These are phyloP conservation scores for Notocelia uddmanniana DNA, from an alignment of 2,888 invertebrate genomes.

Conservation along the genomic window DNA sequence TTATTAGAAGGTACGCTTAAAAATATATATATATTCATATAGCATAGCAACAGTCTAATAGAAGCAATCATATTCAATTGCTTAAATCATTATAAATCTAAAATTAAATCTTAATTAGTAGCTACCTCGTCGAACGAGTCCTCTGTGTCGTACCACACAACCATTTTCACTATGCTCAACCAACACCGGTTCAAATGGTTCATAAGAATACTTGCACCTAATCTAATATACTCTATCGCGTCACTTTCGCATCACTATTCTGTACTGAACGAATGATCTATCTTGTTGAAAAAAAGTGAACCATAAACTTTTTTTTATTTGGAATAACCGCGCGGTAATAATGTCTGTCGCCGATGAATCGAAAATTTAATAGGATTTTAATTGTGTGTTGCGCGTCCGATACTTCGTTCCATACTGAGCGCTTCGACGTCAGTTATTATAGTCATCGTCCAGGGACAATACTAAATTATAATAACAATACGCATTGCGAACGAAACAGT, in stretches of 20 bases:
- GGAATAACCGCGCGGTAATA: background rate
- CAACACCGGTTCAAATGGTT: constrained; percentile 36
- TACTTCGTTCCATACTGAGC: constrained; percentile 32
- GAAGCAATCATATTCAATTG: background rate
- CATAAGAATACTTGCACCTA: constrained; percentile 22
- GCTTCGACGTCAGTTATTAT: constrained; percentile 40
- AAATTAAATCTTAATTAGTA: constrained; percentile 48
- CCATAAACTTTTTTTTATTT: constrained; percentile 9
- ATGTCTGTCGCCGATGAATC: background rate
- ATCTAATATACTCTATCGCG: background rate
- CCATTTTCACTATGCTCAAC: constrained; percentile 58
- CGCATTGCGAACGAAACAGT: constrained; percentile 62
- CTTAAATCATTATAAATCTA: background rate
- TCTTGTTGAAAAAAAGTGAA: background rate
- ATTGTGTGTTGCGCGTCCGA: constrained; percentile 34
- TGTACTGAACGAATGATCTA: background rate
- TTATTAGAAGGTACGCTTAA: background rate
- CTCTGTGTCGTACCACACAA: constrained; percentile 66
- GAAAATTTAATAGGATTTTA: constrained; percentile 18
- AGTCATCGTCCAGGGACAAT: constrained; percentile 56
- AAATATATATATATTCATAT: background rate
- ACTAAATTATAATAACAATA: constrained; percentile 77
- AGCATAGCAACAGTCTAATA: background rate
- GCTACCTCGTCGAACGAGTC: constrained; percentile 64
- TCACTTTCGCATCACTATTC: constrained; percentile 30